These are phyloP conservation scores for Nasonia longicornis DNA, from an alignment of 1,140 invertebrate genomes.

Conservation along the genomic window DNA sequence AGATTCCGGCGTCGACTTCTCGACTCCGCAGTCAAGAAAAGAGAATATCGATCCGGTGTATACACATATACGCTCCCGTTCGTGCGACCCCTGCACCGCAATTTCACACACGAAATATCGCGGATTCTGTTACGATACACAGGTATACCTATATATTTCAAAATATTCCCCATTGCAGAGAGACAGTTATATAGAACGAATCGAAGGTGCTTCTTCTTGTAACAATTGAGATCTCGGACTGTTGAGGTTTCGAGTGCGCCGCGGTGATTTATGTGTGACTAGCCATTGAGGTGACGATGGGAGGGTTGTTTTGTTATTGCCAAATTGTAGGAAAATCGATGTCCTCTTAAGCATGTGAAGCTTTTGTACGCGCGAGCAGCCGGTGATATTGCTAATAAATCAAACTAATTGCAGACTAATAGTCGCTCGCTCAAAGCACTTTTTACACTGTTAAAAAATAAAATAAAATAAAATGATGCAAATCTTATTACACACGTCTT, in stretches of 20 bases:
- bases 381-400: too few relatives aligned
- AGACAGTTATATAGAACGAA: background rate
- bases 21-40: background rate
- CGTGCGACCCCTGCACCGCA: background rate
- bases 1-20: background rate
- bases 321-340: background rate
- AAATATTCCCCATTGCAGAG: background rate
- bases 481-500: too few relatives aligned
- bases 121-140: background rate
- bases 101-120: background rate
- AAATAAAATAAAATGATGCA: too few relatives aligned
- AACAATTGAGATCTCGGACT: background rate
- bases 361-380: too few relatives aligned
- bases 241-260: background rate
- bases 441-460: too few relatives aligned
- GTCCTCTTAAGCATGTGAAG: too few relatives aligned
- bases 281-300: background rate
- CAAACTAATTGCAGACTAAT: too few relatives aligned
- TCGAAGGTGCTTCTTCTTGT: background rate
- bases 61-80: background rate
- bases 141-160: background rate
- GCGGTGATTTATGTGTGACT: background rate
- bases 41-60: conserved; percentile 5
- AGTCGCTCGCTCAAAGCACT: too few relatives aligned
- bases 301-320: background rate